Conservation (phyloP, 2,888 invertebrate genomes). For the Melieria picta region DNA sequence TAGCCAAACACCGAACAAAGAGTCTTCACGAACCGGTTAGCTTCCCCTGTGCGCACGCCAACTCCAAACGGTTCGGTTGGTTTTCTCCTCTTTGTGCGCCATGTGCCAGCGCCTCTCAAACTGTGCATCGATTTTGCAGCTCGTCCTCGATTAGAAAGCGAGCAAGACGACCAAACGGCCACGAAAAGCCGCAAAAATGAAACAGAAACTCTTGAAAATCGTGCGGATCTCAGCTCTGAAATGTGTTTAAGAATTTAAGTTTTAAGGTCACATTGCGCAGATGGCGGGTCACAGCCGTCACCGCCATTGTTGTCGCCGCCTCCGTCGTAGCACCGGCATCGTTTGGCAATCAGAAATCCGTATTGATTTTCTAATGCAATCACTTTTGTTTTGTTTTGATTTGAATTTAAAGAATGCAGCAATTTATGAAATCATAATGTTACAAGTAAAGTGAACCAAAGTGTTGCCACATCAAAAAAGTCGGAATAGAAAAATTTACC, state of each 20-base stretch:
- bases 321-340: background rate
- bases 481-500: too few species aligned
- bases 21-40: conserved; percentile 30
- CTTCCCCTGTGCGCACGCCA: conserved; percentile 26
- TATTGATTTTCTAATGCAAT: background rate
- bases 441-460: too few species aligned
- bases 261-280: conserved; percentile 30
- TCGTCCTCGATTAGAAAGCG: conserved; percentile 3
- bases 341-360: background rate
- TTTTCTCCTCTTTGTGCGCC: background rate
- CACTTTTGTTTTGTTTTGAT: too few species aligned
- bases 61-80: conserved; percentile 7
- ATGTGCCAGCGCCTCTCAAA: conserved; percentile 40
- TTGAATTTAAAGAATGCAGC: too few species aligned
- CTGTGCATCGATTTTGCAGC: conserved; percentile 38
- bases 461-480: too few species aligned
- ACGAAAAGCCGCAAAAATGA: conserved; percentile 12
- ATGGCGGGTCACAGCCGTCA: background rate
- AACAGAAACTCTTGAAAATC: conserved; percentile 26
- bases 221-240: conserved; percentile 15
- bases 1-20: background rate
- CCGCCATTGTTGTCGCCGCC: background rate
- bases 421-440: too few species aligned
- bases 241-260: conserved; percentile 36
- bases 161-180: background rate